Conservation (phyloP, 2,797 vertebrate genomes). For the Typhlichthys eigenmanni region DNA sequence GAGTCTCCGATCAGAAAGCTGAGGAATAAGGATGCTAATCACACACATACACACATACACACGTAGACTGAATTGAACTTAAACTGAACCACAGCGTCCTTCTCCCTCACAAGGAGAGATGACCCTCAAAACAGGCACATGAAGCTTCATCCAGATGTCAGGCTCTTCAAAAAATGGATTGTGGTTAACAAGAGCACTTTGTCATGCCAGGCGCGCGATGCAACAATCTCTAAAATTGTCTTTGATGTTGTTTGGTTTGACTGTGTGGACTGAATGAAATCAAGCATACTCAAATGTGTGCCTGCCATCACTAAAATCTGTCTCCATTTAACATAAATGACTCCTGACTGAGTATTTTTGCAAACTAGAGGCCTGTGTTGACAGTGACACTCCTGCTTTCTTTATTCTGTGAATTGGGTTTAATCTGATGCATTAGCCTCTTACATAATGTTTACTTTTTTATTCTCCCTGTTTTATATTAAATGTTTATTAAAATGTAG, state of each 20-base stretch:
- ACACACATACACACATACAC: constrained; percentile 15
- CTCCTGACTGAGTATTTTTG: neutral
- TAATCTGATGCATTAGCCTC: neutral
- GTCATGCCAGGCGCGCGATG: neutral
- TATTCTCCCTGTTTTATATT: constrained; percentile 35
- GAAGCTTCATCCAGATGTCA: neutral
- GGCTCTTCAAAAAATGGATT: constrained; percentile 9
- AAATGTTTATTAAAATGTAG: constrained; percentile 25
- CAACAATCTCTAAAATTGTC: neutral
- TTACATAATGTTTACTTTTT: constrained; percentile 24
- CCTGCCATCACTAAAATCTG: constrained; percentile 23
- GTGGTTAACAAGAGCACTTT: neutral
- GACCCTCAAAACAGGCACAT: constrained; percentile 21
- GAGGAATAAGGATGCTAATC: constrained; percentile 37
- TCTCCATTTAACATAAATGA: neutral
- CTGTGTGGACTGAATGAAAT: constrained; percentile 12
- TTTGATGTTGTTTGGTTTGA: constrained; percentile 16
- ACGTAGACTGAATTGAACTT: constrained; percentile 30
- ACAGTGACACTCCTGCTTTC: neutral
- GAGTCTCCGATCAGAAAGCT: constrained; percentile 69
- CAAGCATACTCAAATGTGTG: constrained; percentile 6
- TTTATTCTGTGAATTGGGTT: constrained; percentile 1
- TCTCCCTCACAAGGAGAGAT: neutral
- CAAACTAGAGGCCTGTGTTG: neutral
- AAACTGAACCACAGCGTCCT: neutral